Conservation (phyloP, 2,797 vertebrate species). For the Microctenopoma steveboyesi region DNA sequence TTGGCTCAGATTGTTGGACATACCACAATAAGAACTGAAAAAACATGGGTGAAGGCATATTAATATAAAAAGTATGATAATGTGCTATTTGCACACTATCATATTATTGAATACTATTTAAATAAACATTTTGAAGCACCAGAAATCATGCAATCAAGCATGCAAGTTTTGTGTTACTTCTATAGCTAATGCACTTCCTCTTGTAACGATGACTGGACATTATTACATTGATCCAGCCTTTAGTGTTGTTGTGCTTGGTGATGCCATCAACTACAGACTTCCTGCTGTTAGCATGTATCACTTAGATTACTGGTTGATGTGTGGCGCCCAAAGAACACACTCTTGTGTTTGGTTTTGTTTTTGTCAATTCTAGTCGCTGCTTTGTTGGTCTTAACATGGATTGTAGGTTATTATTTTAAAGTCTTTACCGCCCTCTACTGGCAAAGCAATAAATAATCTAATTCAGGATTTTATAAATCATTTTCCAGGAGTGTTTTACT, state of each 20-base stretch:
- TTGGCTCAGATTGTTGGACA: not conserved
- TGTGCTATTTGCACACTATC: not conserved
- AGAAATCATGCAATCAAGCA: no score
- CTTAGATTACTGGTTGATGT: no score
- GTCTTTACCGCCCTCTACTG: slow-evolving; percentile 54
- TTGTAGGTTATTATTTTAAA: not conserved
- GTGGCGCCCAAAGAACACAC: no score
- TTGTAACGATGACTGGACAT: no score
- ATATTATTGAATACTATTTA: not conserved
- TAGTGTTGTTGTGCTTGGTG: no score
- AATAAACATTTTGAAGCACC: not conserved
- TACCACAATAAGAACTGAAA: not conserved
- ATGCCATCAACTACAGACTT: no score
- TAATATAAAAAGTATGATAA: not conserved
- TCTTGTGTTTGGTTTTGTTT: no score
- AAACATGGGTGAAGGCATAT: not conserved
- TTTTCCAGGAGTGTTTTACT: not conserved
- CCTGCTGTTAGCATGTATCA: no score
- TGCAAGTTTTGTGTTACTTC: no score
- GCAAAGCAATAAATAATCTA: not conserved
- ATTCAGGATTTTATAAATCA: not conserved
- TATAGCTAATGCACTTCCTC: no score
- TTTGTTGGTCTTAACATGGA: not conserved
- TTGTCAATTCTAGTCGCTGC: no score
- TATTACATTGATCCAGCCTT: no score